A percentile compares a stretch with the other conserved stretches of the same genome.
These are phyloP conservation scores for Typhlichthys eigenmanni DNA, from an alignment of 2,797 vertebrate genomes.

Conservation along the genomic window DNA sequence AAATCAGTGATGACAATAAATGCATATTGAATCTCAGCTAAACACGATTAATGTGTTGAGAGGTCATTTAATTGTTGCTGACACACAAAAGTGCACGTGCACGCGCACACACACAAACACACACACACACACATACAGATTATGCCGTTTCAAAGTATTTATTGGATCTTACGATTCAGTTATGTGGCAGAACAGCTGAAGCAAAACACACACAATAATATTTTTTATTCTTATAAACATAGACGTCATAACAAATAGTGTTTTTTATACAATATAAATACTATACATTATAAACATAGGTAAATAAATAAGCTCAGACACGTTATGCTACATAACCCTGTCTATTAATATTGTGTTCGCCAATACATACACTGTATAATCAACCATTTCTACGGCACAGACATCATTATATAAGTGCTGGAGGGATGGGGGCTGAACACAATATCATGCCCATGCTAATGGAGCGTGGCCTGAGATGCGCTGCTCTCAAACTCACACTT, in stretches of 20 bases:
- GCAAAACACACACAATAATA: slow-evolving; percentile 47
- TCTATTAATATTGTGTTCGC: too few relatives aligned
- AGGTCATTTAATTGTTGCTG: slow-evolving; percentile 12
- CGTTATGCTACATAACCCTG: slow-evolving; percentile 3
- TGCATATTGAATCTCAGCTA: slow-evolving; percentile 59
- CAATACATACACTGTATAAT: background rate
- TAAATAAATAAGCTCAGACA: slow-evolving; percentile 32
- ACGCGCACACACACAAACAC: background rate
- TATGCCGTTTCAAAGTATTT: slow-evolving; percentile 46
- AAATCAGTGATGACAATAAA: slow-evolving; percentile 77
- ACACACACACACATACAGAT: background rate
- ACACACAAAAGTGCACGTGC: background rate
- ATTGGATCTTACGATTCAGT: slow-evolving; percentile 53
- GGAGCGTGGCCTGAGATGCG: slow-evolving; percentile 56
- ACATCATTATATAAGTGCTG: slow-evolving; percentile 20
- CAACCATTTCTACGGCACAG: slow-evolving; percentile 12
- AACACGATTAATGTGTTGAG: slow-evolving; percentile 7
- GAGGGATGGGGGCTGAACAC: slow-evolving; percentile 16
- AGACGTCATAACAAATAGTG: slow-evolving; percentile 52
- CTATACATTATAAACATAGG: slow-evolving; percentile 33
- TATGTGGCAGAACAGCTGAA: slow-evolving; percentile 32
- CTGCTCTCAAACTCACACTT: slow-evolving; percentile 81
- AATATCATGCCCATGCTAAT: slow-evolving; percentile 36
- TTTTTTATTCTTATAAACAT: slow-evolving; percentile 48
- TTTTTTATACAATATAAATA: slow-evolving; percentile 45